Conservation (phyloP, 2,797 vertebrate genomes). For the Pseudopleuronectes americanus region DNA sequence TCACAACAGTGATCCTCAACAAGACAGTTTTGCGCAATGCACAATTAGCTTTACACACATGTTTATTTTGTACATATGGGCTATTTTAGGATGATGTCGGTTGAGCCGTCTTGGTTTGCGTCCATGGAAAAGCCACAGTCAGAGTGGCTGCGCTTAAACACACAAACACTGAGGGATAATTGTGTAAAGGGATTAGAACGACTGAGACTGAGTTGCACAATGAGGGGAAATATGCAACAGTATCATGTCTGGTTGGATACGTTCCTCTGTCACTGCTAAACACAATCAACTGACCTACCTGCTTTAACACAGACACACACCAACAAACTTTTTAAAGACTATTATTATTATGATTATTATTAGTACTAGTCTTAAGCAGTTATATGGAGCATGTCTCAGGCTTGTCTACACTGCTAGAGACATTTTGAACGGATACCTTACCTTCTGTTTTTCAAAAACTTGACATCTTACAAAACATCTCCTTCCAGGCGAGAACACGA, state of each 20-base stretch:
- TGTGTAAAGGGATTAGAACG: conserved; percentile 71
- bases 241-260: conserved; percentile 58
- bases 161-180: conserved; percentile 68
- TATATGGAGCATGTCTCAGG: background rate
- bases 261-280: conserved; percentile 38
- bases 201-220: conserved; percentile 71
- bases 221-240: conserved; percentile 59
- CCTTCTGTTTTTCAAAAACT: too few relatives aligned
- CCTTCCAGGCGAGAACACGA: too few relatives aligned
- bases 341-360: background rate
- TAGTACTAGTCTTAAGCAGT: background rate
- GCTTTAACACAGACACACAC: background rate
- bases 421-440: too few relatives aligned
- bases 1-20: conserved; percentile 68
- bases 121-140: conserved; percentile 67
- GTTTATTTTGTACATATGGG: conserved; percentile 71
- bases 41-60: conserved; percentile 72
- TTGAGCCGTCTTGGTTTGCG: conserved; percentile 72
- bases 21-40: conserved; percentile 42
- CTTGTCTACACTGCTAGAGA: too few relatives aligned
- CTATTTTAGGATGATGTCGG: conserved; percentile 71
- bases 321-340: background rate
- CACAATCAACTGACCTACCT: conserved; percentile 11
- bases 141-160: conserved; percentile 63
- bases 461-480: too few relatives aligned